Conservation (phyloP, 1,140 invertebrate genomes). For the Macrotrachela quadricornifera region DNA sequence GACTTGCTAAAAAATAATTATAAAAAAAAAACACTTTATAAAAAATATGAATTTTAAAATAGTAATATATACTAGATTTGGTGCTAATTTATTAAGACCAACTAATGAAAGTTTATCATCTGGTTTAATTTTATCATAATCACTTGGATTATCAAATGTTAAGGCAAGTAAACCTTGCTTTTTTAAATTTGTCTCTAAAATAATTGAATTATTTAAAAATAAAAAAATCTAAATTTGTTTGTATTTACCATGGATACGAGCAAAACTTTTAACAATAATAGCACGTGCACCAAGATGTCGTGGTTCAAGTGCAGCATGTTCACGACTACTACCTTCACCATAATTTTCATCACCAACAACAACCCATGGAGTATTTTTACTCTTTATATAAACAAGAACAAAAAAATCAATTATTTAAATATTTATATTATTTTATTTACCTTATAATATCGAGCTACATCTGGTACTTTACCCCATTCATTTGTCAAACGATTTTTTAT, state of each 20-base stretch:
- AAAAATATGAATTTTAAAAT: background rate
- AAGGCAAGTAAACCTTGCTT: conserved; percentile 91
- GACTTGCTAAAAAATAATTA: conserved; percentile 44
- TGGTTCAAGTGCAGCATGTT: conserved; percentile 94
- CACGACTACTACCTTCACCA: conserved; percentile 68
- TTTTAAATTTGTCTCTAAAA: conserved; percentile 83
- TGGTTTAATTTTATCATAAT: conserved; percentile 92
- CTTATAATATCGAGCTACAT: conserved; percentile 82
- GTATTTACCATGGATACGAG: conserved; percentile 65
- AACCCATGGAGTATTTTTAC: conserved; percentile 54
- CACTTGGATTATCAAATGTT: conserved; percentile 72
- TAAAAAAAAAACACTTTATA: conserved; percentile 12
- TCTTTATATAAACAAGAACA: conserved; percentile 11
- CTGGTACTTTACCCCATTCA: conserved; percentile 68
- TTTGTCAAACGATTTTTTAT: conserved; percentile 63
- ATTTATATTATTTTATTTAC: conserved; percentile 26
- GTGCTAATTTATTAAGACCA: conserved; percentile 53
- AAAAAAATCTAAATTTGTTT: background rate
- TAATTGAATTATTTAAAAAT: background rate
- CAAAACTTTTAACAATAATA: conserved; percentile 97
- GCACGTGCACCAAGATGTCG: conserved; percentile 60
- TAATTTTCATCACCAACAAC: conserved; percentile 97
- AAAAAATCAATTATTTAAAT: background rate
- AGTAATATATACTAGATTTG: conserved; percentile 51
- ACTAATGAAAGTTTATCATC: conserved; percentile 78